Conservation (phyloP, 2,888 invertebrate species). For the Phyllotreta striolata region DNA sequence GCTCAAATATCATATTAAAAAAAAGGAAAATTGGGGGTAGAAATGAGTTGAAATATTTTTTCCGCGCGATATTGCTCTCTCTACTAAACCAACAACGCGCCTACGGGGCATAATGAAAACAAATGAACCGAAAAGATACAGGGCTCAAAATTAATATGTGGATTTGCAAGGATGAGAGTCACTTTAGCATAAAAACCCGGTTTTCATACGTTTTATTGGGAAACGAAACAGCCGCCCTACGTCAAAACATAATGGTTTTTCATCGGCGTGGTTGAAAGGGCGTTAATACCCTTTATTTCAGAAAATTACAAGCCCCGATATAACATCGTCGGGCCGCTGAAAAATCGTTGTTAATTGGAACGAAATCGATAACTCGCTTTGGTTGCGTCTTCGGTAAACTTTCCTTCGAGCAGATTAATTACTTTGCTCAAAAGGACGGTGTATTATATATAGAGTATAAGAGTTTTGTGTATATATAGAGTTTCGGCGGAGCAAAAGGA, state of each 20-base stretch:
- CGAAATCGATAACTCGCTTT: too few species aligned
- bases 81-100: slow-evolving; percentile 17
- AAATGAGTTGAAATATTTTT: slow-evolving; percentile 9
- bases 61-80: slow-evolving; percentile 9
- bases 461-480: too few species aligned
- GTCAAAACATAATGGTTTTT: slow-evolving; percentile 1
- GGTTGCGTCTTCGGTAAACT: too few species aligned
- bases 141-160: slow-evolving; percentile 16
- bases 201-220: slow-evolving; percentile 12
- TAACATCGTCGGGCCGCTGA: too few species aligned
- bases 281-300: too few species aligned
- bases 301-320: too few species aligned
- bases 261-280: too few species aligned
- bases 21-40: not conserved
- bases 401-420: too few species aligned
- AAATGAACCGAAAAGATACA: slow-evolving; percentile 21
- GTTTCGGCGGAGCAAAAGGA: too few species aligned
- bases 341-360: too few species aligned
- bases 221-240: slow-evolving; percentile 5
- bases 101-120: slow-evolving; percentile 20
- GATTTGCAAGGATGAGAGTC: slow-evolving; percentile 11
- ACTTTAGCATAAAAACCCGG: slow-evolving; percentile 11
- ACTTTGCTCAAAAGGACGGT: too few species aligned
- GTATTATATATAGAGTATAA: too few species aligned
- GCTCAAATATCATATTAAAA: not conserved